These are phyloP conservation scores for Palythoa grandiflora DNA, from an alignment of 92 coral and sea anemone species.

Conservation along the genomic window DNA sequence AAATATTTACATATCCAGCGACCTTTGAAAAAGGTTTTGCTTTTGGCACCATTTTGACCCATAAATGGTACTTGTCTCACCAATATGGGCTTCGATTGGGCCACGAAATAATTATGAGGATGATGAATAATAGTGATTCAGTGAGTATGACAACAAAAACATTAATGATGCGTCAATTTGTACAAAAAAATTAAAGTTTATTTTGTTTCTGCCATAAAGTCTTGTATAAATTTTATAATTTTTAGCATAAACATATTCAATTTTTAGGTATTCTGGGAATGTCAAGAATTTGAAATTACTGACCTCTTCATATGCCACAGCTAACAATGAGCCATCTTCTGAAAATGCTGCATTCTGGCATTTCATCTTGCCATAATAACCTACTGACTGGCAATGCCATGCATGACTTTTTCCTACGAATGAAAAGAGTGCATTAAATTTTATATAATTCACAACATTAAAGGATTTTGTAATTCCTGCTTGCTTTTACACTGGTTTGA, in stretches of 20 bases:
- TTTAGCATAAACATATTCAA: no score
- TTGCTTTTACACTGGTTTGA: background rate
- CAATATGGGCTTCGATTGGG: constrained; percentile 69
- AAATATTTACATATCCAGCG: constrained; percentile 40
- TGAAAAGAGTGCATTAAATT: background rate
- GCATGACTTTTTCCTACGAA: constrained; percentile 59
- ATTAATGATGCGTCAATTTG: no score
- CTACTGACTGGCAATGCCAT: constrained; percentile 96
- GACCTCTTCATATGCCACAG: constrained; percentile 90
- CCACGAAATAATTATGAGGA: constrained; percentile 23
- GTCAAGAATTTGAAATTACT: background rate
- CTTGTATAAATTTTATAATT: background rate
- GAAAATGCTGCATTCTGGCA: constrained; percentile 89
- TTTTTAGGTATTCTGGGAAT: background rate
- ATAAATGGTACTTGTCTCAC: constrained; percentile 39
- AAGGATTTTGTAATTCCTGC: no score
- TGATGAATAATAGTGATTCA: background rate
- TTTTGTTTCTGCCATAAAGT: background rate
- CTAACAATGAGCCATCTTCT: constrained; percentile 92
- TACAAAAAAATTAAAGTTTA: no score
- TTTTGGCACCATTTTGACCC: constrained; percentile 77
- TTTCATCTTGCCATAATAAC: constrained; percentile 83
- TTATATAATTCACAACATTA: background rate
- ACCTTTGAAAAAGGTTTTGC: constrained; percentile 57
- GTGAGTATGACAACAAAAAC: background rate